Percentiles rank a stretch among this genome's conserved stretches.
Evolutionary conservation across 2,888 invertebrate genomes (phyloP).

Genomic region (Plagodis pulveraria): DNA sequence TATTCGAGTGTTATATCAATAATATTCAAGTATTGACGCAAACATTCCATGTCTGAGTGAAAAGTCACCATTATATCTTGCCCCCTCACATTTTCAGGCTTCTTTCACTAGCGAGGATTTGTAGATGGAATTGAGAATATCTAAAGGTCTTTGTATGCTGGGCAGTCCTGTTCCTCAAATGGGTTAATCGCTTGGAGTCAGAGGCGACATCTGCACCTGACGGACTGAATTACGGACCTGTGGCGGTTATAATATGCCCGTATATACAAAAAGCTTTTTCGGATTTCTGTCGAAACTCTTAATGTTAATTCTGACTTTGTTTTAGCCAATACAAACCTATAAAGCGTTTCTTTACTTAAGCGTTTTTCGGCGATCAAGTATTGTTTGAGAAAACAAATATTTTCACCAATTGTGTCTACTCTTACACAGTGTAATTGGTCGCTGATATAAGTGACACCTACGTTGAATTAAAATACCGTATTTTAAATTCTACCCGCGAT

Average conservation of each 20-base stretch:
- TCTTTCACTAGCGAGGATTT: slow-evolving; percentile 32
- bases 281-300: slow-evolving; percentile 17
- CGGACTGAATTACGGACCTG: slow-evolving; percentile 77
- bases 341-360: neutral
- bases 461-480: too few relatives aligned
- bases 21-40: slow-evolving; percentile 71
- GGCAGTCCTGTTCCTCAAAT: slow-evolving; percentile 65
- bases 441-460: too few relatives aligned
- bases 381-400: too few relatives aligned
- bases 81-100: slow-evolving; percentile 40
- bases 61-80: slow-evolving; percentile 46
- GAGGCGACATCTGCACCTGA: slow-evolving; percentile 78
- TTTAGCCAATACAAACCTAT: neutral
- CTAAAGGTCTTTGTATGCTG: slow-evolving; percentile 49
- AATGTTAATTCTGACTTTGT: too few relatives aligned
- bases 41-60: slow-evolving; percentile 66
- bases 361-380: too few relatives aligned
- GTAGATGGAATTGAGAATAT: slow-evolving; percentile 42
- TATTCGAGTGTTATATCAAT: slow-evolving; percentile 63
- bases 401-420: too few relatives aligned
- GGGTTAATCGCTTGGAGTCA: slow-evolving; percentile 79
- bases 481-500: too few relatives aligned
- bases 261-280: slow-evolving; percentile 55
- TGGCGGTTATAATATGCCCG: slow-evolving; percentile 53
- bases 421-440: too few relatives aligned